Conservation (phyloP, 2,113 vertebrate species). For the Cynocephalus volans region DNA sequence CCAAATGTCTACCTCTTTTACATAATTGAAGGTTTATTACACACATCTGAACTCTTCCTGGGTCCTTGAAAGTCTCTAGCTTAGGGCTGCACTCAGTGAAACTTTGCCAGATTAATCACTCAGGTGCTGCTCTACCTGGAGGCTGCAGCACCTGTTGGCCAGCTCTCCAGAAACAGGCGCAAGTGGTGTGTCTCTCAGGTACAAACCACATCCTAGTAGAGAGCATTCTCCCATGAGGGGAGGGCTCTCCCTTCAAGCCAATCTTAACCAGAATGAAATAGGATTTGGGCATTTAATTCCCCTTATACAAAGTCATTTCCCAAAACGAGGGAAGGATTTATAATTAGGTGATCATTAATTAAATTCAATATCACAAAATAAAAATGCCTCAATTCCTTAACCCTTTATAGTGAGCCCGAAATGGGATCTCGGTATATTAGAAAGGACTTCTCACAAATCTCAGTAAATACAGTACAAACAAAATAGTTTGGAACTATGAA, state of each 20-base stretch:
- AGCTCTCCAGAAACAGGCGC: not conserved
- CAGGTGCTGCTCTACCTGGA: not conserved
- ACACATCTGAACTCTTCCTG: not conserved
- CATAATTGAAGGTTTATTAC: not conserved
- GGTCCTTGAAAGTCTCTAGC: not conserved
- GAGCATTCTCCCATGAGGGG: not conserved
- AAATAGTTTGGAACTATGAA: conserved; percentile 45
- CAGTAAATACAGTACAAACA: conserved; percentile 25
- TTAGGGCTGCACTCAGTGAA: not conserved
- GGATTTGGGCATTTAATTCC: not conserved
- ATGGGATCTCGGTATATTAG: not conserved
- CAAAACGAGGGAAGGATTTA: not conserved
- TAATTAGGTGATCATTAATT: conserved; percentile 8
- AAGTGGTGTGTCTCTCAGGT: not conserved
- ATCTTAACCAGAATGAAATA: conserved; percentile 1
- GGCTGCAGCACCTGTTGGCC: not conserved
- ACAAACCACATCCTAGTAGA: not conserved
- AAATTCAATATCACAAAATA: conserved; percentile 1
- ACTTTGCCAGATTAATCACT: not conserved
- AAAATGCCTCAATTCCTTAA: conserved; percentile 19
- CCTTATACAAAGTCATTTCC: conserved; percentile 18
- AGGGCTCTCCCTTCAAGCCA: not conserved
- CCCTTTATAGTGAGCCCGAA: not conserved
- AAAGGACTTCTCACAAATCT: conserved; percentile 24
- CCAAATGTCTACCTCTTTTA: not conserved